Evolutionary conservation across 2,888 invertebrate genomes (phyloP).

Genomic region (Pachymerium ferrugineum): DNA sequence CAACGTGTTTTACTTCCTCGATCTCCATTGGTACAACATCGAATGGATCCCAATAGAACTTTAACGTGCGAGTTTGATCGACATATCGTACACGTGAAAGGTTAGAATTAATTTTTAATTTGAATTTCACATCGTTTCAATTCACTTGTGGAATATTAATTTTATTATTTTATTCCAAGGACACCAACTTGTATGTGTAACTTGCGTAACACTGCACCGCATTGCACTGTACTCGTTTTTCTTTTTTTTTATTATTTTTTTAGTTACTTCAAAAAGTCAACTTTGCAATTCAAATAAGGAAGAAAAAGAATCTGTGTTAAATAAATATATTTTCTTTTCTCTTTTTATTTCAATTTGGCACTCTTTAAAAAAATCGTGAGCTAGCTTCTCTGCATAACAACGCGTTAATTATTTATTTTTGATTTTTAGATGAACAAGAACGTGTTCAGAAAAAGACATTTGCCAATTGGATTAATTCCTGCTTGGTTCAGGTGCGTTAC

Average conservation of each 20-base stretch:
- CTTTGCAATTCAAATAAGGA: too few relatives aligned
- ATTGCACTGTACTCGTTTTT: background rate
- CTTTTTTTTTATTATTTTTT: background rate
- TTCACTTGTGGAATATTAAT: background rate
- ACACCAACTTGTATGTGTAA: too few relatives aligned
- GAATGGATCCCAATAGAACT: conserved; percentile 34
- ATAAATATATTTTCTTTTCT: too few relatives aligned
- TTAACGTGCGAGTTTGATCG: conserved; percentile 31
- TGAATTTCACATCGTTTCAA: background rate
- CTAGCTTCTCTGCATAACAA: too few relatives aligned
- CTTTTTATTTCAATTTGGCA: too few relatives aligned
- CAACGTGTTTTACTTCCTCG: background rate
- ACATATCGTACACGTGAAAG: conserved; percentile 30
- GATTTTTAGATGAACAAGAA: conserved; percentile 87
- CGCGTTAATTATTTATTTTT: conserved; percentile 28
- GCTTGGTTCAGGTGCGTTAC: conserved; percentile 78
- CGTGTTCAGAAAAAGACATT: conserved; percentile 98
- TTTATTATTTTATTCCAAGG: too few relatives aligned
- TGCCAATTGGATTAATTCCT: conserved; percentile 98
- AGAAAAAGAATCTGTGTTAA: too few relatives aligned
- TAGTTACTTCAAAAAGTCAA: too few relatives aligned
- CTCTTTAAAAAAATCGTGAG: too few relatives aligned
- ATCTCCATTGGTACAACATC: conserved; percentile 28
- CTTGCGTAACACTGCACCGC: too few relatives aligned
- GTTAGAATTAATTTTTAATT: conserved; percentile 10